Conservation (phyloP, 2,113 vertebrate species). For the Colistium nudipinnis region DNA sequence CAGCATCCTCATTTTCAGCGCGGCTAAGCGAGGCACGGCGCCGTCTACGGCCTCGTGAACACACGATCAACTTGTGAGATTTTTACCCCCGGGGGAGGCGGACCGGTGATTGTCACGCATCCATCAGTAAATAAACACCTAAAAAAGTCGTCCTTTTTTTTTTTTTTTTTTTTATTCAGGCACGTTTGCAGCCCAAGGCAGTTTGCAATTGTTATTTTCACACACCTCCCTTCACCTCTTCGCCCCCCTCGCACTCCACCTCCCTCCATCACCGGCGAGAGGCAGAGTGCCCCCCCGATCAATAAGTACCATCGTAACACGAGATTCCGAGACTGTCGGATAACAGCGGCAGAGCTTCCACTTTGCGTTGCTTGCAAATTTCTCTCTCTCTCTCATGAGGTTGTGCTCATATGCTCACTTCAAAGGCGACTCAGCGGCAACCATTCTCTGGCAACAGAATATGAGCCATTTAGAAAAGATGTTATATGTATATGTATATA, state of each 20-base stretch:
- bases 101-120: background rate
- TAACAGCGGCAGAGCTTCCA: slow-evolving; percentile 5
- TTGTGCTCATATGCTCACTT: slow-evolving; percentile 11
- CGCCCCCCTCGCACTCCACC: slow-evolving; percentile 44
- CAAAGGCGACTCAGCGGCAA: slow-evolving; percentile 28
- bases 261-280: slow-evolving; percentile 62
- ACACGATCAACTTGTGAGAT: slow-evolving; percentile 50
- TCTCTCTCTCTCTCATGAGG: slow-evolving; percentile 25
- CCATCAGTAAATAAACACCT: background rate
- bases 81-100: slow-evolving; percentile 25
- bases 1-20: slow-evolving; percentile 7
- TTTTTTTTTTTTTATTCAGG: too few relatives aligned
- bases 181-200: background rate
- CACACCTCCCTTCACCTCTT: slow-evolving; percentile 54
- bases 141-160: too few relatives aligned
- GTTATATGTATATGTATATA: too few relatives aligned
- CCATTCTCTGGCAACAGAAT: slow-evolving; percentile 21
- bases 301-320: slow-evolving; percentile 62
- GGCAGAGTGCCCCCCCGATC: slow-evolving; percentile 56
- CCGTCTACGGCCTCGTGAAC: slow-evolving; percentile 41
- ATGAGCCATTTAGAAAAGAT: slow-evolving; percentile 28
- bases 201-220: slow-evolving; percentile 55
- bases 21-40: slow-evolving; percentile 25
- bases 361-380: slow-evolving; percentile 38
- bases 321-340: slow-evolving; percentile 24